These are phyloP conservation scores for Brachylomia viminalis DNA, from an alignment of 2,888 invertebrate genomes.

Conservation along the genomic window DNA sequence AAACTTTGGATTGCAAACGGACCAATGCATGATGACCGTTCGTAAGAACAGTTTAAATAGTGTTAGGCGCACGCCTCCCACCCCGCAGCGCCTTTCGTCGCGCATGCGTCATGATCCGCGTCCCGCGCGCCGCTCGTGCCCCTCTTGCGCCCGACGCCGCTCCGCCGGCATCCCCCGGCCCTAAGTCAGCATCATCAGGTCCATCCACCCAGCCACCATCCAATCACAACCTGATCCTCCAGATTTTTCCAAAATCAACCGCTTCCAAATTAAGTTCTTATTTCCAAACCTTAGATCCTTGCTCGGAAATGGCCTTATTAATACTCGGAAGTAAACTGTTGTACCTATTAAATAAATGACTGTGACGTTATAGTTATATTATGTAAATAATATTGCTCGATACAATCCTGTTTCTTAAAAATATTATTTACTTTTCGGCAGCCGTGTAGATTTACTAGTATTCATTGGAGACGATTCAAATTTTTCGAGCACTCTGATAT, in stretches of 20 bases:
- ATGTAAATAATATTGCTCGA: slow-evolving; percentile 19
- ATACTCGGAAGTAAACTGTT: slow-evolving; percentile 48
- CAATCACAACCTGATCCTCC: background rate
- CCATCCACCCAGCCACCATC: slow-evolving; percentile 7
- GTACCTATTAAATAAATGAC: slow-evolving; percentile 36
- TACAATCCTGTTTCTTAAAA: slow-evolving; percentile 11
- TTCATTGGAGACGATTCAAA: slow-evolving; percentile 2
- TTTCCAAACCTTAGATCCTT: slow-evolving; percentile 31
- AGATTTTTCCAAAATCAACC: slow-evolving; percentile 1
- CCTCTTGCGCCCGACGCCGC: slow-evolving; percentile 46
- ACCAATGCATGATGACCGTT: slow-evolving; percentile 92
- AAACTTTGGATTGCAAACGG: slow-evolving; percentile 92
- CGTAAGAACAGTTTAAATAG: slow-evolving; percentile 92
- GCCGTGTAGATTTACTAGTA: slow-evolving; percentile 3
- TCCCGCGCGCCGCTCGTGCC: slow-evolving; percentile 78
- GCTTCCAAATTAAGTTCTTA: background rate
- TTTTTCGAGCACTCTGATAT: background rate
- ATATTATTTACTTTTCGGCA: slow-evolving; percentile 5
- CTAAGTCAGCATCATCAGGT: slow-evolving; percentile 52
- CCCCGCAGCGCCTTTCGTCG: slow-evolving; percentile 89
- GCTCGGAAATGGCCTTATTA: slow-evolving; percentile 52
- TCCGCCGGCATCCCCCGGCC: slow-evolving; percentile 59
- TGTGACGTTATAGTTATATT: slow-evolving; percentile 26
- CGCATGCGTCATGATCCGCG: slow-evolving; percentile 91
- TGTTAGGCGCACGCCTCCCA: slow-evolving; percentile 90